Evolutionary conservation across 2,113 vertebrate species (phyloP).

Genomic region (Poecile atricapillus): DNA sequence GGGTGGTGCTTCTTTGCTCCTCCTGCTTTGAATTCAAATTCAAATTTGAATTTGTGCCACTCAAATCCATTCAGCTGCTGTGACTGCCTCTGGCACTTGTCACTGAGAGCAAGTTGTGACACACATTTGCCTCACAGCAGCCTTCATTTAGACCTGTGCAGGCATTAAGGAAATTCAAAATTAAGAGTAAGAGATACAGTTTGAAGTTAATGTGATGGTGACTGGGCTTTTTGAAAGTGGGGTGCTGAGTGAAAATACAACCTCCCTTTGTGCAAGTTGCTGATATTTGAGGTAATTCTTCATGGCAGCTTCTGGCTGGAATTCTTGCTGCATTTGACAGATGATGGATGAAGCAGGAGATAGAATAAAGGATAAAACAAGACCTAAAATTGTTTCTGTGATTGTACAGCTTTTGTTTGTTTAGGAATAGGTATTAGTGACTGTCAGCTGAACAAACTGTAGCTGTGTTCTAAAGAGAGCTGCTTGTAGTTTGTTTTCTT

Average conservation of each 20-base stretch:
- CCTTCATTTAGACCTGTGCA: background rate
- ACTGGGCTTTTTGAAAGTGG: background rate
- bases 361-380: background rate
- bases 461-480: background rate
- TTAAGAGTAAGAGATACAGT: background rate
- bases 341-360: background rate
- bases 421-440: background rate
- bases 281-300: background rate
- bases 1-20: background rate
- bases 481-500: background rate
- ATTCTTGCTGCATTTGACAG: background rate
- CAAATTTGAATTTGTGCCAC: background rate
- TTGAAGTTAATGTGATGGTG: background rate
- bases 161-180: background rate
- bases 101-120: background rate
- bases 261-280: background rate
- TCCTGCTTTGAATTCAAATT: background rate
- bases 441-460: background rate
- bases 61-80: background rate
- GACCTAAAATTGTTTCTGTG: background rate
- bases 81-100: background rate
- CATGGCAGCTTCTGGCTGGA: background rate
- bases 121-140: background rate
- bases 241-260: background rate
- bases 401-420: background rate